A percentile compares a stretch with the other conserved stretches of the same genome.
Evolutionary conservation across 2,888 invertebrate genomes (phyloP).

Genomic region (Drosophila helvetica): DNA sequence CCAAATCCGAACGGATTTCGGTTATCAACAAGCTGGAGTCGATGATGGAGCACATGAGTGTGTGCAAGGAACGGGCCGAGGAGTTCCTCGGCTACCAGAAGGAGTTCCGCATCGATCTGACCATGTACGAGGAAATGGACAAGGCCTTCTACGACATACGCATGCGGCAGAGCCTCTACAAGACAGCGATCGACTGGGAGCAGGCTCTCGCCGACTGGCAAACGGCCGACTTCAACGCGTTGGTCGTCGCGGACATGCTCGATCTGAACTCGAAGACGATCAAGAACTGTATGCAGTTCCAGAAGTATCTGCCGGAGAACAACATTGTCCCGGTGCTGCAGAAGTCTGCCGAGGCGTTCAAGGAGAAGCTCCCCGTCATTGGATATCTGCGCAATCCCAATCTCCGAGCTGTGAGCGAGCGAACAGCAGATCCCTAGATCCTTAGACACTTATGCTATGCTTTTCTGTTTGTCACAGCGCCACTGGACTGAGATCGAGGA

Average conservation of each 20-base stretch:
- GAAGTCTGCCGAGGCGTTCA: conserved; percentile 90
- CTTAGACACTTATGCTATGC: too few species aligned
- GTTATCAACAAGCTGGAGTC: conserved; percentile 88
- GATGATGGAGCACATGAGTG: conserved; percentile 87
- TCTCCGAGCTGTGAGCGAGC: conserved; percentile 85
- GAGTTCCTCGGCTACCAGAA: conserved; percentile 93
- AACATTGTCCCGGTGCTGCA: conserved; percentile 91
- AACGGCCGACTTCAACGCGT: conserved; percentile 72
- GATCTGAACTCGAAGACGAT: conserved; percentile 87
- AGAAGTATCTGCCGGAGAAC: conserved; percentile 93
- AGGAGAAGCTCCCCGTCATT: conserved; percentile 92
- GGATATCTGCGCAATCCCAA: conserved; percentile 92
- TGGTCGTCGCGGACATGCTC: conserved; percentile 90
- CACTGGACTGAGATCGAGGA: conserved; percentile 94
- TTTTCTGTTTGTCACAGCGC: conserved; percentile 82
- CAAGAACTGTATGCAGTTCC: conserved; percentile 90
- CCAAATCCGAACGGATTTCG: conserved; percentile 88
- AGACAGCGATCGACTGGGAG: conserved; percentile 90
- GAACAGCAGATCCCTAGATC: too few species aligned
- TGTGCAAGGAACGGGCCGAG: conserved; percentile 88
- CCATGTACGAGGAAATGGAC: conserved; percentile 91
- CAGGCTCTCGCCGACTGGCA: conserved; percentile 88
- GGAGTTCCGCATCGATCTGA: conserved; percentile 93
- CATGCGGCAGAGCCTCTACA: conserved; percentile 92
- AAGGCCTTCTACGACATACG: conserved; percentile 92